phyloP scores from a whole-genome alignment of 2,888 invertebrate species.

The Apamea epomidion region DNA sequence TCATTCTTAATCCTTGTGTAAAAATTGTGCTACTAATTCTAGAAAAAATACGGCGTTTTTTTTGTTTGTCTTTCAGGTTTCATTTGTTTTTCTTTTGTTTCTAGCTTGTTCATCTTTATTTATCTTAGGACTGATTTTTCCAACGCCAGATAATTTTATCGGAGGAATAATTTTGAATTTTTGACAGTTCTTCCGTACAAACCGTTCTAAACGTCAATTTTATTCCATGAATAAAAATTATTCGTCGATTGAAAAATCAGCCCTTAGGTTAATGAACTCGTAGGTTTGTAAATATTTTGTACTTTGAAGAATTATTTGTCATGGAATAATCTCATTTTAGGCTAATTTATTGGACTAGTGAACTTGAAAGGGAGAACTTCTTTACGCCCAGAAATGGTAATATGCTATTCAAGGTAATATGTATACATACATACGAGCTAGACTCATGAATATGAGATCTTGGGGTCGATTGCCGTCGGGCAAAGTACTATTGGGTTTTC shows the following conservation, averaged over 20 bases:
- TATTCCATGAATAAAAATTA: too few species aligned
- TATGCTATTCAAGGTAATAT: background rate
- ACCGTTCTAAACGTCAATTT: too few species aligned
- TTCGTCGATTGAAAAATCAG: too few species aligned
- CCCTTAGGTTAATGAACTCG: constrained; percentile 11
- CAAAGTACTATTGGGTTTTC: too few species aligned
- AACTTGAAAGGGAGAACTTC: background rate
- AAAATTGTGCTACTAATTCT: background rate
- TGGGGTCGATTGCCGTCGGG: too few species aligned
- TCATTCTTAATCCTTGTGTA: too few species aligned
- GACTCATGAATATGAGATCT: too few species aligned
- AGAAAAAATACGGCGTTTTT: background rate
- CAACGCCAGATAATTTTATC: too few species aligned
- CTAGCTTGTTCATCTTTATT: constrained; percentile 13
- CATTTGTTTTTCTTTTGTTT: background rate
- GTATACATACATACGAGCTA: too few species aligned
- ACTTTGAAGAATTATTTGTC: background rate
- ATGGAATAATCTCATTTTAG: background rate
- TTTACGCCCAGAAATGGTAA: background rate
- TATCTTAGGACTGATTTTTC: background rate
- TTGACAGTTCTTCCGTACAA: too few species aligned
- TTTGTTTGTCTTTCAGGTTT: background rate
- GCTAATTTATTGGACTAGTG: background rate
- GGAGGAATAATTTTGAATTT: too few species aligned
- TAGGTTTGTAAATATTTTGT: background rate